Percentiles rank a stretch among this genome's conserved stretches.
phyloP scores from a whole-genome alignment of 1,140 invertebrate species.

The Chironomus tepperi region DNA sequence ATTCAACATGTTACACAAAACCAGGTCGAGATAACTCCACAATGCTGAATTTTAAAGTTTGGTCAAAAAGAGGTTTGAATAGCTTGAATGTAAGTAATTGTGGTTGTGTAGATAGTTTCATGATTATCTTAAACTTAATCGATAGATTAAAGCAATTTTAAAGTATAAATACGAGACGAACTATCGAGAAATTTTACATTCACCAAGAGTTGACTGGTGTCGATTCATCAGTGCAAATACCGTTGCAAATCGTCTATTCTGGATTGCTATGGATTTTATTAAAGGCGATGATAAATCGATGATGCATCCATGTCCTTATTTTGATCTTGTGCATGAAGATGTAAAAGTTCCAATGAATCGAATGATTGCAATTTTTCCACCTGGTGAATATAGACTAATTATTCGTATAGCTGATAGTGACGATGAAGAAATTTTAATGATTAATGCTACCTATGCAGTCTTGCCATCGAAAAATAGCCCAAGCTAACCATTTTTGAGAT shows the following conservation, averaged over 20 bases:
- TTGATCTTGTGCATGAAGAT: neutral
- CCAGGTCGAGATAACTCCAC: neutral
- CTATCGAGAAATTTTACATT: neutral
- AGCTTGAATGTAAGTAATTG: neutral
- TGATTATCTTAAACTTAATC: neutral
- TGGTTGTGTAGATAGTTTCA: neutral
- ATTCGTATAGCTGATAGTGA: neutral
- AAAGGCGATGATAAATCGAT: neutral
- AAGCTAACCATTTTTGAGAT: no score
- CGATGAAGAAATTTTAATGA: neutral
- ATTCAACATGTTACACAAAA: neutral
- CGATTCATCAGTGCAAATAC: neutral
- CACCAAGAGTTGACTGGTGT: neutral
- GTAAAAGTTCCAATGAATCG: neutral
- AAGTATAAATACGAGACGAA: neutral
- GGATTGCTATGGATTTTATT: neutral
- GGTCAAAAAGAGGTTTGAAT: neutral
- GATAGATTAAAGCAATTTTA: neutral
- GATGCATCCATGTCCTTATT: neutral
- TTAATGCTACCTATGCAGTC: neutral
- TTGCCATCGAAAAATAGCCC: neutral
- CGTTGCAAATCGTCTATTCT: neutral
- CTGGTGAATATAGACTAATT: neutral
- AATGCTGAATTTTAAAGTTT: neutral
- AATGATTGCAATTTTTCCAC: slow-evolving; percentile 2